Percentiles rank a stretch among this genome's conserved stretches.
These are phyloP conservation scores for Rhipidura dahli DNA, from an alignment of 2,113 vertebrate genomes.

Conservation along the genomic window DNA sequence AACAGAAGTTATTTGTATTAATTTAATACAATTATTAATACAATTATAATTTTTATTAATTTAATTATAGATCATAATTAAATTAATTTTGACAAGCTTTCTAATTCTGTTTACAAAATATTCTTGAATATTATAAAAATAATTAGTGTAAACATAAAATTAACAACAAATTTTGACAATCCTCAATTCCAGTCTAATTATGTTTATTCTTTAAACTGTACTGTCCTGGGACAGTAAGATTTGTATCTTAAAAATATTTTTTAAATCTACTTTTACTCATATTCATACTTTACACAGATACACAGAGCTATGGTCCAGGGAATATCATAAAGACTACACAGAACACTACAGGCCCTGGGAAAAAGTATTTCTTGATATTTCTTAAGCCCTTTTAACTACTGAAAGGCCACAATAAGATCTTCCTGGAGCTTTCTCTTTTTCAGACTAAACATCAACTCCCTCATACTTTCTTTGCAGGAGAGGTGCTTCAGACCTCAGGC, in stretches of 20 bases:
- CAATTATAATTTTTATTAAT: not conserved
- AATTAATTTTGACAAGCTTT: not conserved
- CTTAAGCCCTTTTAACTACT: not conserved
- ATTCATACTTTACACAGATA: not conserved
- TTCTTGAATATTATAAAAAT: not conserved
- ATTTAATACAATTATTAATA: not conserved
- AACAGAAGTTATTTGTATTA: not conserved
- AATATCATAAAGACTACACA: not conserved
- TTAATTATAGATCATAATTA: not conserved
- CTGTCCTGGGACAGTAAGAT: too few relatives aligned
- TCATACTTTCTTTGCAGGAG: not conserved
- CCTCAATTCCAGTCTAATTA: not conserved
- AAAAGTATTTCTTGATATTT: not conserved
- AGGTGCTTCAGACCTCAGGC: not conserved
- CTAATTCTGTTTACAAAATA: not conserved
- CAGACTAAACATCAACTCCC: not conserved
- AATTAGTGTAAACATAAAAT: not conserved
- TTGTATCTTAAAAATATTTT: not conserved
- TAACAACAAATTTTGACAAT: not conserved
- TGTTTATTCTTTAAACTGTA: not conserved
- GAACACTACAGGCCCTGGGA: not conserved
- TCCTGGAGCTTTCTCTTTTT: not conserved
- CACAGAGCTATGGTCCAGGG: not conserved
- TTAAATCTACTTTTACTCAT: not conserved
- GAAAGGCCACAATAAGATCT: not conserved